Percentiles rank a stretch among this genome's conserved stretches.
phyloP scores from a whole-genome alignment of 2,113 vertebrate species.

The Vulpes ferrilata region DNA sequence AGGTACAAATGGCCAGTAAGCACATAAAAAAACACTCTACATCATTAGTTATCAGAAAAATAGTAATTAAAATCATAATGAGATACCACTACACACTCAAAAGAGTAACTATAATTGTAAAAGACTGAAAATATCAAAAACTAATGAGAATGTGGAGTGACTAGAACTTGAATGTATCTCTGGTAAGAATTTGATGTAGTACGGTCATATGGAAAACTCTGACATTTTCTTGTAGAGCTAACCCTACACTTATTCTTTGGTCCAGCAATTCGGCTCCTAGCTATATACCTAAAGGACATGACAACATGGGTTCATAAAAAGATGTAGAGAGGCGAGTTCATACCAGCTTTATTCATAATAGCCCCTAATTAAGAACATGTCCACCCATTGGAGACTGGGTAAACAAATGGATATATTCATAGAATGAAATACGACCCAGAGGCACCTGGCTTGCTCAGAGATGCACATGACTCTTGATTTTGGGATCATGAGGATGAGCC shows the following conservation, averaged over 20 bases:
- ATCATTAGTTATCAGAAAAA: not conserved
- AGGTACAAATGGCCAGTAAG: not conserved
- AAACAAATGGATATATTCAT: not conserved
- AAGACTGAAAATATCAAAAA: not conserved
- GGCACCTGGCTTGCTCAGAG: not conserved
- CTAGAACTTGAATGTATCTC: not conserved
- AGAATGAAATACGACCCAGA: not conserved
- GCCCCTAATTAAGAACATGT: not conserved
- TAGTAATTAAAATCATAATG: not conserved
- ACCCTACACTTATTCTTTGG: not conserved
- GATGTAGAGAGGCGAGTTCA: too few species aligned
- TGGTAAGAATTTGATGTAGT: not conserved
- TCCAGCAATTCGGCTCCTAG: not conserved
- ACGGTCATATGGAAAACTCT: not conserved
- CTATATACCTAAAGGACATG: not conserved
- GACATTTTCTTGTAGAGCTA: not conserved
- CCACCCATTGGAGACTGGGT: not conserved
- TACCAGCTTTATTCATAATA: not conserved
- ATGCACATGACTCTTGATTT: not conserved
- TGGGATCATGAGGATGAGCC: not conserved
- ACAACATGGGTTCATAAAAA: not conserved
- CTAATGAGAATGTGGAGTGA: not conserved
- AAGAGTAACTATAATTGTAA: not conserved
- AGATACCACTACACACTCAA: not conserved
- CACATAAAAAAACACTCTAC: not conserved